Base-by-base conservation (phyloP, 2,113 vertebrate genomes). In the Lepus europaeus region DNA sequence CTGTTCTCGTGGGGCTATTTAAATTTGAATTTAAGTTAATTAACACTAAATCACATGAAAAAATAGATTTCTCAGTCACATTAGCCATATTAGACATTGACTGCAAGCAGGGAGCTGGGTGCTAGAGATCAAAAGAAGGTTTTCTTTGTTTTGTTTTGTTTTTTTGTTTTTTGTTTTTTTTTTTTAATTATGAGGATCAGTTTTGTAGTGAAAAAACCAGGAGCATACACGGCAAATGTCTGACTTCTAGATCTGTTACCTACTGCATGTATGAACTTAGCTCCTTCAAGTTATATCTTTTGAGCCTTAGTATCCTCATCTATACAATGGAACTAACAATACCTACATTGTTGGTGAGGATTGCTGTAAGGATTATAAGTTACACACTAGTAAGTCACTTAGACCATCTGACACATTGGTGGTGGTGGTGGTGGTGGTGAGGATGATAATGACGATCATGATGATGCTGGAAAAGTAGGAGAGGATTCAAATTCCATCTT, bases 1-100 rank as follows among this genome's bases (percentile, higher is more conserved):
- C 69, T 36, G 14, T 39, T 25, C 51, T 78, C 14, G 45, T 39
- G n/a, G 51, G 27, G 14, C 36, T 45, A 85, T 19, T 92, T 84
- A 85, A 63, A 74, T 89, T 87, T 64, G 27, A 69, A 72, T 91
- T 91, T 53, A 59, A 59, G 56, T 16, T 59, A 59, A 64, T 39
- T 29, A 93, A 59, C 33, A 61, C 27, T 79, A 86, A 92, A 53
- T 56, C 73, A 19, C 36, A 73, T 69, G 39, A 70, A 87, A 86
- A 93, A 64, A 17, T 56, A 12, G 77, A 5, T 53, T 89, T 25
- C 4, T 83, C 56, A 17, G 56, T 59, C 22, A 33, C 4, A 69
- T 61, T 64, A 83, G 39, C 20, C 59, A 82, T 6, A 59, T 70
- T 77, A 84, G 29, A 17, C 7, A 92, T 64, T 29, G 66, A 78